Conservation (phyloP, 2,113 vertebrate species). For the Holacanthus passer region DNA sequence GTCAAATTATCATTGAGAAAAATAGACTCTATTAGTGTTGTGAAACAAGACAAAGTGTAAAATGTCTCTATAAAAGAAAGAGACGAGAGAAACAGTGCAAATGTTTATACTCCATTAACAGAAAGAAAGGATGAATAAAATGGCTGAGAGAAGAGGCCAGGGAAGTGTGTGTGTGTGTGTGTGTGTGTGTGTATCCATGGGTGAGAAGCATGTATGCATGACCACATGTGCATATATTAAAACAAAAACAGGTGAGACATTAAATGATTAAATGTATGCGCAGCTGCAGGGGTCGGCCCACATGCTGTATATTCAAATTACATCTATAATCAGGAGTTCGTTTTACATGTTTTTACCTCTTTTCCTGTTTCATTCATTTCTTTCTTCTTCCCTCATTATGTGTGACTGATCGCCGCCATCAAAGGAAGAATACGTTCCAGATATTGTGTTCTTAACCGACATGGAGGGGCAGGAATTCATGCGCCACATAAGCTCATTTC, state of each 20-base stretch:
- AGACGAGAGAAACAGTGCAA: no score
- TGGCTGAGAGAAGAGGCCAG: background rate
- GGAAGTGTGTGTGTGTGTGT: background rate
- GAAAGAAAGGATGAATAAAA: background rate
- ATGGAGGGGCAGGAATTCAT: slow-evolving; percentile 20
- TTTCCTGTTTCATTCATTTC: slow-evolving; percentile 22
- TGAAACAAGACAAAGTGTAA: no score
- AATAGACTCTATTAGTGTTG: background rate
- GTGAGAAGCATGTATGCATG: slow-evolving; percentile 14
- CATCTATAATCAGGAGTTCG: slow-evolving; percentile 12
- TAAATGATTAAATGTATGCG: slow-evolving; percentile 50
- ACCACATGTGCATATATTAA: slow-evolving; percentile 4
- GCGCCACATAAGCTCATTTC: slow-evolving; percentile 15
- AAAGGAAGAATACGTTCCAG: slow-evolving; percentile 26
- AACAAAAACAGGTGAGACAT: slow-evolving; percentile 23
- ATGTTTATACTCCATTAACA: background rate
- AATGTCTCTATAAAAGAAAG: no score
- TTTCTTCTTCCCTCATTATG: slow-evolving; percentile 35
- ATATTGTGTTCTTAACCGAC: slow-evolving; percentile 21
- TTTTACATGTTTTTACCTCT: slow-evolving; percentile 8
- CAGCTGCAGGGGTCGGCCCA: slow-evolving; percentile 32
- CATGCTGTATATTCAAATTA: slow-evolving; percentile 25
- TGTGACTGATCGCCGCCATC: slow-evolving; percentile 39
- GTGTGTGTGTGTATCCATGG: background rate
- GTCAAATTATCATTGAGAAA: background rate